Evolutionary conservation across 2,113 vertebrate genomes (phyloP).

Genomic region (Leptodactylus fuscus): DNA sequence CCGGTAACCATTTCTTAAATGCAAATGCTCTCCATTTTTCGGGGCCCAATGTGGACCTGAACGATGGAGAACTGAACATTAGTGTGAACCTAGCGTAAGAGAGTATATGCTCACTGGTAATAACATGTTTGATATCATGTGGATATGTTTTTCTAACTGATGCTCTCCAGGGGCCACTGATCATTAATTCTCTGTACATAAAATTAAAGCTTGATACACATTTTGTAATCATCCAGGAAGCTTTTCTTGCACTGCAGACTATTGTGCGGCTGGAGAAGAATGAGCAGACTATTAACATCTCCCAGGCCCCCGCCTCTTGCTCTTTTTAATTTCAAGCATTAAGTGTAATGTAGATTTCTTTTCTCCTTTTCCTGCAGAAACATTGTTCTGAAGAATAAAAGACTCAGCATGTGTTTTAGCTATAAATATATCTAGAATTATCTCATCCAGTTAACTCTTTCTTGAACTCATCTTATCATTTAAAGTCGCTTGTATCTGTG

Average conservation of each 20-base stretch:
- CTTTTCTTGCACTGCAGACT: constrained; percentile 78
- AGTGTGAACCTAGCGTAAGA: no score
- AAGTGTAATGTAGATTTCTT: constrained; percentile 55
- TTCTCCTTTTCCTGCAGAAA: constrained; percentile 65
- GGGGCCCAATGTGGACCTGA: no score
- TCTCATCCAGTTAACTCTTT: not conserved
- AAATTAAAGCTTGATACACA: constrained; percentile 83
- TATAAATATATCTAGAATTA: constrained; percentile 3
- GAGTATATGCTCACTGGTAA: no score
- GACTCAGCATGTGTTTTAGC: not conserved
- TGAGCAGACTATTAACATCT: constrained; percentile 76
- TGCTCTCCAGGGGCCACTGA: constrained; percentile 73
- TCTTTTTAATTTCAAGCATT: constrained; percentile 46
- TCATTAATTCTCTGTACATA: constrained; percentile 82
- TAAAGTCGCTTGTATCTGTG: not conserved
- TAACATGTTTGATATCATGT: no score
- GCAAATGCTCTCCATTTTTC: no score
- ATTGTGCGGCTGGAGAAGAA: constrained; percentile 75
- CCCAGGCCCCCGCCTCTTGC: constrained; percentile 72
- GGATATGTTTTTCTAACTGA: no score
- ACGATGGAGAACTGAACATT: no score
- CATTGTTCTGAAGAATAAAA: constrained; percentile 62
- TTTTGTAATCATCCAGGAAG: constrained; percentile 79
- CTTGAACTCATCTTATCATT: not conserved
- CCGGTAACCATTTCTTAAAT: no score